A percentile compares a stretch with the other conserved stretches of the same genome.
phyloP scores from a whole-genome alignment of 2,113 vertebrate species.

The Euleptes europaea region DNA sequence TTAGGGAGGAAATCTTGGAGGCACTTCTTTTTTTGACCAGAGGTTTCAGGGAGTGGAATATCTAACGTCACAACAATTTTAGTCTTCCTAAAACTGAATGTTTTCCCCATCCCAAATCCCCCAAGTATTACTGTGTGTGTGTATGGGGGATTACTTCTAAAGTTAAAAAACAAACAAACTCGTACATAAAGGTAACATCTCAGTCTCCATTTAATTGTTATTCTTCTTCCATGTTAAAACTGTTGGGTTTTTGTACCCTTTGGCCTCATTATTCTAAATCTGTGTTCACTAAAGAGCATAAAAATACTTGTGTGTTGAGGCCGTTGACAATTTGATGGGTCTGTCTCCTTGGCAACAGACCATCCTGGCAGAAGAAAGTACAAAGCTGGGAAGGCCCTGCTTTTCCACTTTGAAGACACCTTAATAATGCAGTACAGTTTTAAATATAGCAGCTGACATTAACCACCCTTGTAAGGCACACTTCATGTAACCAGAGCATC shows the following conservation, averaged over 20 bases:
- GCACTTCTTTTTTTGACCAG: too few species aligned
- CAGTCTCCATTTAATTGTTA: constrained; percentile 6
- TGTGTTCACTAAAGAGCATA: constrained; percentile 39
- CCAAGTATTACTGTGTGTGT: not conserved
- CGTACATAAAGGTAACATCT: not conserved
- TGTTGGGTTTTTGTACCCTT: constrained; percentile 7
- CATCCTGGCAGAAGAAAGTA: constrained; percentile 32
- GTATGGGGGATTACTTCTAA: too few species aligned
- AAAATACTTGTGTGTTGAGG: constrained; percentile 23
- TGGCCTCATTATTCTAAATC: constrained; percentile 35
- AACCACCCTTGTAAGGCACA: not conserved
- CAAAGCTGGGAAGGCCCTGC: not conserved
- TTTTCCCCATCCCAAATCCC: not conserved
- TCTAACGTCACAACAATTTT: not conserved
- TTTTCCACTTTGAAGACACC: constrained; percentile 23
- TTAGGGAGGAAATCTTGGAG: not conserved
- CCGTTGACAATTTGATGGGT: constrained; percentile 33
- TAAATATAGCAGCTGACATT: constrained; percentile 21
- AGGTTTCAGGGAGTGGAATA: not conserved
- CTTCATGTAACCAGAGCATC: constrained; percentile 1
- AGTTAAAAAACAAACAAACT: too few species aligned
- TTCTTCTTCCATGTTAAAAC: constrained; percentile 8
- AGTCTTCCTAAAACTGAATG: not conserved
- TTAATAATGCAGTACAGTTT: constrained; percentile 34
- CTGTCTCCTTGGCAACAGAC: constrained; percentile 64